These are phyloP conservation scores for Vidua chalybeata DNA, from an alignment of 2,113 vertebrate genomes.

Conservation along the genomic window DNA sequence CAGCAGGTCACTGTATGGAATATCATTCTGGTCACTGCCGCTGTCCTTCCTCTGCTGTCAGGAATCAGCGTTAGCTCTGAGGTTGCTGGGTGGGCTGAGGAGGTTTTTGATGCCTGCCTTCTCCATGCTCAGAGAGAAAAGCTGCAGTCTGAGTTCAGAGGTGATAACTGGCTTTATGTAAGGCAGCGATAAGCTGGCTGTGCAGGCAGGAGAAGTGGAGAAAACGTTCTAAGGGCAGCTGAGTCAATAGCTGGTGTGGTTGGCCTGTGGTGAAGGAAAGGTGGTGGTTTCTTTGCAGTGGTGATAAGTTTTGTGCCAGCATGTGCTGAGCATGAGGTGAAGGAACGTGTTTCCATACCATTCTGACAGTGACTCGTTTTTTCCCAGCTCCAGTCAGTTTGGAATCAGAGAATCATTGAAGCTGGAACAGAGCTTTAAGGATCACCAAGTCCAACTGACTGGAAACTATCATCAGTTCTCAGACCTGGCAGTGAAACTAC, in stretches of 20 bases:
- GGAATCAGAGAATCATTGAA: neutral
- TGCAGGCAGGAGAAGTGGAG: neutral
- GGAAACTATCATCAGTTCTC: neutral
- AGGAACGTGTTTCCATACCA: neutral
- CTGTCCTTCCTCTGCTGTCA: neutral
- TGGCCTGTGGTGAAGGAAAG: neutral
- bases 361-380: neutral
- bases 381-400: neutral
- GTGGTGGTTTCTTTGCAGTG: neutral
- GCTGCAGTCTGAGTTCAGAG: neutral
- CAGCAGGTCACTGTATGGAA: neutral
- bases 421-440: neutral
- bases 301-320: neutral
- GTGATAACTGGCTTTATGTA: neutral
- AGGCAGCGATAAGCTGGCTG: neutral
- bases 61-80: neutral
- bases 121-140: neutral
- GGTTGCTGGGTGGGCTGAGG: neutral
- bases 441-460: neutral
- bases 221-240: neutral
- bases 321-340: accelerated
- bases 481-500: neutral
- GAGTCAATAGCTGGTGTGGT: neutral
- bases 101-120: accelerated
- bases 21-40: accelerated